Evolutionary conservation across 1,140 invertebrate genomes (phyloP).

Genomic region (Zaprionus capensis): DNA sequence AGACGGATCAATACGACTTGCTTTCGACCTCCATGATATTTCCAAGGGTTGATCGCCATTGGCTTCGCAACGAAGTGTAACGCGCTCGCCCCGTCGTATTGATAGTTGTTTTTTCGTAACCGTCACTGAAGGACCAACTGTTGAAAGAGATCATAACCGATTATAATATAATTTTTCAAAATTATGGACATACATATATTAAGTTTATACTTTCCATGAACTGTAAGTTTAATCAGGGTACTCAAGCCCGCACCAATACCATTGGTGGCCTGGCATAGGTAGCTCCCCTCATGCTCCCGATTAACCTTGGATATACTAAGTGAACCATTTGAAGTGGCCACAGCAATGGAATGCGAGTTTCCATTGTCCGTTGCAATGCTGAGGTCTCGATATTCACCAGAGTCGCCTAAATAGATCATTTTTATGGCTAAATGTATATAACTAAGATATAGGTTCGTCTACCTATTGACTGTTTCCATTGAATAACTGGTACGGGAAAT

Average conservation of each 20-base stretch:
- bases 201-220: conserved; percentile 88
- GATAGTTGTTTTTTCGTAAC: conserved; percentile 86
- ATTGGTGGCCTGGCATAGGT: conserved; percentile 92
- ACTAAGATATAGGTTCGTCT: conserved; percentile 51
- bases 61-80: conserved; percentile 90
- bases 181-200: neutral
- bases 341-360: conserved; percentile 54
- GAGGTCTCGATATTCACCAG: conserved; percentile 87
- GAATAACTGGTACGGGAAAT: conserved; percentile 90
- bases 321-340: conserved; percentile 86
- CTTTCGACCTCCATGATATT: conserved; percentile 88
- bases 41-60: conserved; percentile 94
- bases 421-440: neutral
- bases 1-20: conserved; percentile 85
- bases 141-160: neutral
- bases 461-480: conserved; percentile 88
- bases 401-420: conserved; percentile 69
- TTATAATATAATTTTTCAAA: neutral
- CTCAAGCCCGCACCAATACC: conserved; percentile 90
- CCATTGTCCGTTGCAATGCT: conserved; percentile 66
- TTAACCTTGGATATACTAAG: conserved; percentile 86
- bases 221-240: conserved; percentile 89
- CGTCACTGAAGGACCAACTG: conserved; percentile 75
- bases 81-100: conserved; percentile 88
- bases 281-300: conserved; percentile 89